Evolutionary conservation across 2,113 vertebrate species (phyloP), one percentile per base, ranked within the genome.

Genomic region (Marcusenius ussheri): DNA sequence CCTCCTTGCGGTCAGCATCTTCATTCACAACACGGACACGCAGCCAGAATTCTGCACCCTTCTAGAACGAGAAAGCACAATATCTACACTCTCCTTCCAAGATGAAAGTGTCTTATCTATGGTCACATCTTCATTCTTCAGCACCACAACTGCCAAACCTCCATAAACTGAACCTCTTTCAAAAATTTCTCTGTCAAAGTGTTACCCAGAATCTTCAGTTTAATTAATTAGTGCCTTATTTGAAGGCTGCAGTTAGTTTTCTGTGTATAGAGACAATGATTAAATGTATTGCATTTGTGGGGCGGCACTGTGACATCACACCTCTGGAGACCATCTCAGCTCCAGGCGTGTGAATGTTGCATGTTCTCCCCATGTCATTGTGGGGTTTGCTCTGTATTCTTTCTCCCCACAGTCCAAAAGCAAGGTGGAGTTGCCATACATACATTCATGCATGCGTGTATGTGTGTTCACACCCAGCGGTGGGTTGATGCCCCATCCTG

Each of bases 11-110:
- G 15, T 89, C 42, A 5, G 27, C 9, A 35, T 90, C 90, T 74
- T 88, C 47, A 35, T 92, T 91, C 53, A 91, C 89, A 87, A 93
- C 91, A 90, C 87, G 92, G 83, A 92, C 66, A 70, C 89, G 50
- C 66, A 93, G 80, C 21, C 58, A 90, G 42, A 92, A 92, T 39
- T 90, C 90, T 1, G 86, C 9, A n/a, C 92, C 92, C n/a, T 77
- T 90, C 92, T 92, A 87, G 45, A 53, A 89, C 4, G 3, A 47
- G 3, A 35, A 3, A 17, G 24, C 3, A 1, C 3, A 13, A 39
- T 39, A 77, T 39, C 9, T 31, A 74, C 27, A 35, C 66, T 74
- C 66, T 74, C 70, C 5, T 2, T 31, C 62, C 0, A 77, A 77
- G 13, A 42, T 5, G 13, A 39, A 35, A 39, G 70, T 39, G 5